Evolutionary conservation across 2,797 vertebrate species (phyloP), one percentile per base, ranked within the genome.

Genomic region (Tapera naevia): DNA sequence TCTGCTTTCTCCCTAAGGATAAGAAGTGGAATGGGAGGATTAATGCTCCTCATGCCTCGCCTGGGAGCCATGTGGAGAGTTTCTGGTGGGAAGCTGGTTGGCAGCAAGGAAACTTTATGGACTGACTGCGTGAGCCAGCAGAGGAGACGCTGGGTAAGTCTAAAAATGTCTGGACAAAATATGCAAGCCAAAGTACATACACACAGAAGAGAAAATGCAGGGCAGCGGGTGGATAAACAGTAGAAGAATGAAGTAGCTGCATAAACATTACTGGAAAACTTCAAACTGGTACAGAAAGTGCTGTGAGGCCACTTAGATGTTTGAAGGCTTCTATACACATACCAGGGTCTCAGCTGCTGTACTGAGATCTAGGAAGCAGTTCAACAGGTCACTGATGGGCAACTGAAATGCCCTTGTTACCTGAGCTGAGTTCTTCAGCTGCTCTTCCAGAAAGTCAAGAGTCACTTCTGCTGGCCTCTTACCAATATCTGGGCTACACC

Each of bases 61-160:
- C 67, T 90, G 64, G 25, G 56, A 91, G 90, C 67, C 87, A 91
- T 65, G 50, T 88, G 92, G 58, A 91, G 87, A 86, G 13, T 84
- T 95, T 94, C 91, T 86, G 87, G 51, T 91, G 94, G 72, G 87
- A 96, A 94, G 62, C 48, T 74, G 70, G 72, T 79, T 97, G 87
- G 82, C 93, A 95, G 72, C 39, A 70, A 81, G 23, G 39, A 60
- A 85, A 78, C 87, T 92, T 93, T 93, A 92, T 58, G 62, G 73
- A 79, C 24, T 0, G 4, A 88, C 75, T 33, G 25, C 70, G 76
- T 73, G 80, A 88, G 92, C 85, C 87, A 95, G 81, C 56, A 54
- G 46, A 92, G 75, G 73, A 96, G 92, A 94, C 4, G 8, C 66
- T 91, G 93, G 70, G 43, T 93, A 83, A 80, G 48, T 92, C 91